Conservation (phyloP, 1,140 invertebrate genomes). For the Hyphantria cunea region DNA sequence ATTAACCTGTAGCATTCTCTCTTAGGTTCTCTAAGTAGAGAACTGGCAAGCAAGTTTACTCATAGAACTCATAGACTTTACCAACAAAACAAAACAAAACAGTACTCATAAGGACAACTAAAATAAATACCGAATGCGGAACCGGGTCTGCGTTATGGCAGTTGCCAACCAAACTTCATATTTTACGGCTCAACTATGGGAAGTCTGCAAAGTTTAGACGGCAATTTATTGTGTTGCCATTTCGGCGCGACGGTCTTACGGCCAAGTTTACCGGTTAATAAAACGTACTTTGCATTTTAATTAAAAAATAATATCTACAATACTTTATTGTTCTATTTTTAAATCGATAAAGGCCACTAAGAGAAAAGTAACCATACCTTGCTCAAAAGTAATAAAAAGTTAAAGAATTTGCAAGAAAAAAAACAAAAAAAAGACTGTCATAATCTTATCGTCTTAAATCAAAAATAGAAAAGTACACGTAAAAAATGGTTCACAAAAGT, state of each 20-base stretch:
- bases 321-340: not conserved
- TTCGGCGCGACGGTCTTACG: not conserved
- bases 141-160: slow-evolving; percentile 11
- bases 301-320: not conserved
- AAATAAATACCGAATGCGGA: slow-evolving; percentile 16
- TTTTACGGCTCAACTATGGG: slow-evolving; percentile 15
- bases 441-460: too few relatives aligned
- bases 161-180: slow-evolving; percentile 14
- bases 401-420: not conserved
- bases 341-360: not conserved
- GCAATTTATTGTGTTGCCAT: slow-evolving; percentile 17
- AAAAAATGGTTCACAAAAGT: too few relatives aligned
- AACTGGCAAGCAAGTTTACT: too few relatives aligned
- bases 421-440: not conserved
- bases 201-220: slow-evolving; percentile 26
- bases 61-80: too few relatives aligned
- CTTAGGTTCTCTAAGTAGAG: too few relatives aligned
- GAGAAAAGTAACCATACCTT: not conserved
- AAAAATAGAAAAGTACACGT: too few relatives aligned
- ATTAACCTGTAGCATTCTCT: too few relatives aligned
- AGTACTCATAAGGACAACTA: slow-evolving; percentile 3
- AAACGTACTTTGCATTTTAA: slow-evolving; percentile 8
- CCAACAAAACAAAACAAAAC: too few relatives aligned
- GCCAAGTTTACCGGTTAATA: slow-evolving; percentile 14
- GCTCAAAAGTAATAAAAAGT: not conserved